Conservation (phyloP, 2,888 invertebrate genomes). For the Adineta ricciae region DNA sequence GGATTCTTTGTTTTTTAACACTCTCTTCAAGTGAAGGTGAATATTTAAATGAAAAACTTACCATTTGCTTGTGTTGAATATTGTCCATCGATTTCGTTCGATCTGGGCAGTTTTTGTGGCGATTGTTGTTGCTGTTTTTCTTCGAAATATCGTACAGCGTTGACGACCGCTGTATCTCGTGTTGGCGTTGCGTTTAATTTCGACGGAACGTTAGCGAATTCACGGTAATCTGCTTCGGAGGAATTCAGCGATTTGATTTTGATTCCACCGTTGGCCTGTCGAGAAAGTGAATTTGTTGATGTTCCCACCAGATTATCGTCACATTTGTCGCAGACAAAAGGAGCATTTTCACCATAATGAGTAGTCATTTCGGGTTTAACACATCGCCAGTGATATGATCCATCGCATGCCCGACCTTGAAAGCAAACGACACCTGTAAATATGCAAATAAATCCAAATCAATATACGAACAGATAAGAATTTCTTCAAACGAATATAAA, state of each 20-base stretch:
- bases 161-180: neutral
- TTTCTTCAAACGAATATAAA: neutral
- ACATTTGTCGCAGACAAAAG: neutral
- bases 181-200: neutral
- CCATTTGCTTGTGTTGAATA: neutral
- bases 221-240: neutral
- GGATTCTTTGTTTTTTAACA: neutral
- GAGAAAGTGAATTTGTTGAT: neutral
- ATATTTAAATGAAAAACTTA: neutral
- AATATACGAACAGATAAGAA: neutral
- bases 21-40: no score
- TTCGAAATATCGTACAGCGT: neutral
- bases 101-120: neutral
- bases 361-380: neutral
- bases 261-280: neutral
- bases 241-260: constrained; percentile 25
- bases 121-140: neutral
- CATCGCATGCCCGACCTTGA: neutral
- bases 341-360: neutral
- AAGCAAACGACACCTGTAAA: no score
- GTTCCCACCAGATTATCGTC: neutral
- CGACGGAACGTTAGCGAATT: neutral
- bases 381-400: constrained; percentile 12
- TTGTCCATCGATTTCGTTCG: neutral
- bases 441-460: no score